A percentile compares a stretch with the other conserved stretches of the same genome.
These are phyloP conservation scores for Stomatorhinus ivindoensis DNA, from an alignment of 2,113 vertebrate species.

Conservation along the genomic window DNA sequence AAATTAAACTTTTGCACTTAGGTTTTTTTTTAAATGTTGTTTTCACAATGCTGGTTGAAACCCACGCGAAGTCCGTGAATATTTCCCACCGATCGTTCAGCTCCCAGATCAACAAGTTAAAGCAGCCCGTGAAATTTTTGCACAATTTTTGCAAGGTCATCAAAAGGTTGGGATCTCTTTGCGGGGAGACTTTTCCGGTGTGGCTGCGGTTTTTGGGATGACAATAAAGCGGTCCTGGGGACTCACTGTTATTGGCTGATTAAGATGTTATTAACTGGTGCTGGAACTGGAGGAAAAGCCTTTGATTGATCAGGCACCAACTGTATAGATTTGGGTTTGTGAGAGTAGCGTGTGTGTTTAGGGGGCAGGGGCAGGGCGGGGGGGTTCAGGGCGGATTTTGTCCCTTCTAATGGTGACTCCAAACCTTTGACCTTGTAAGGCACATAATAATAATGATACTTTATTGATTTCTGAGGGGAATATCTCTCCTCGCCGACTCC, in stretches of 20 bases:
- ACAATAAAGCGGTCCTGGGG: neutral
- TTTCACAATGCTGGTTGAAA: neutral
- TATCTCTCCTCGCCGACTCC: no score
- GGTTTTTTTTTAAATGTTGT: neutral
- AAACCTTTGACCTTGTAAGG: neutral
- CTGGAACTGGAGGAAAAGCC: neutral
- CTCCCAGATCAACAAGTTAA: neutral
- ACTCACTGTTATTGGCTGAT: neutral
- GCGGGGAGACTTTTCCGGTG: neutral
- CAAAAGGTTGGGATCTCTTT: neutral
- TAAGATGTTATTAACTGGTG: neutral
- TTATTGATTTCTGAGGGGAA: no score
- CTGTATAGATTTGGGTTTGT: no score
- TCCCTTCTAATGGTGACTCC: neutral
- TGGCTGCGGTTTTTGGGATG: neutral
- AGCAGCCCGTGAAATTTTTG: neutral
- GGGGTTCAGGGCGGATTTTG: neutral
- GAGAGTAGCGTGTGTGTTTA: no score
- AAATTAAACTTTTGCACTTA: neutral
- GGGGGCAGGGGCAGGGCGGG: no score
- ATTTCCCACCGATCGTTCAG: neutral
- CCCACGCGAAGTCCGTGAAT: neutral
- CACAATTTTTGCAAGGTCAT: neutral
- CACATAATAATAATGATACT: neutral
- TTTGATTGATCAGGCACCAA: no score